Conservation (phyloP, 1,140 invertebrate genomes). For the Cydia amplana region DNA sequence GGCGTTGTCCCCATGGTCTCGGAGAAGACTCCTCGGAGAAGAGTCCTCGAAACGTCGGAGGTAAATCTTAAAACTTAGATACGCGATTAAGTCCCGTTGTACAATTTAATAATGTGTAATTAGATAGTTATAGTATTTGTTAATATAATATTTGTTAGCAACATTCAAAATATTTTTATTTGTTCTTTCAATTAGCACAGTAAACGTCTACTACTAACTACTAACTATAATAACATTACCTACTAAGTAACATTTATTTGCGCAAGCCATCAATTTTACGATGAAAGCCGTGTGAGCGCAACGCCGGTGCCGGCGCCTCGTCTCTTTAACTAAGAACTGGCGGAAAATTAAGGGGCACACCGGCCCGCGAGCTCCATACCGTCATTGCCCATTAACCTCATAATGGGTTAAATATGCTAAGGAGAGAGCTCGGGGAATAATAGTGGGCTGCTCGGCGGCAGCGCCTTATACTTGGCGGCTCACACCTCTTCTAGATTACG, state of each 20-base stretch:
- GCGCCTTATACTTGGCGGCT: conserved; percentile 40
- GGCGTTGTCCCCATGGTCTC: too few relatives aligned
- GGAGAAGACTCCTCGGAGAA: too few relatives aligned
- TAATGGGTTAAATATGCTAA: conserved; percentile 70
- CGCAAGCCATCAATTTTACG: conserved; percentile 42
- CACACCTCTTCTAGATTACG: conserved; percentile 14
- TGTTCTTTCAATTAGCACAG: background rate
- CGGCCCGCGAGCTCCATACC: conserved; percentile 43
- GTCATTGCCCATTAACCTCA: conserved; percentile 64
- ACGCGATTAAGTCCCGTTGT: too few relatives aligned
- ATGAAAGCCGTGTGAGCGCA: conserved; percentile 42
- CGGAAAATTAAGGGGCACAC: conserved; percentile 53
- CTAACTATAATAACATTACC: background rate
- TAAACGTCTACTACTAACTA: background rate
- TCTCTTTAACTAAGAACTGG: conserved; percentile 53
- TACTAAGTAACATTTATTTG: conserved; percentile 31
- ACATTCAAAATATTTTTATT: too few relatives aligned
- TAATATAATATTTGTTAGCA: too few relatives aligned
- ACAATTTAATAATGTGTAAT: too few relatives aligned
- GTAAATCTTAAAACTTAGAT: too few relatives aligned
- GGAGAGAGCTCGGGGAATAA: conserved; percentile 51
- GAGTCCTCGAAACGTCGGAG: too few relatives aligned
- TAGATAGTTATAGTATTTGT: too few relatives aligned
- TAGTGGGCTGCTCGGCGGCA: conserved; percentile 40
- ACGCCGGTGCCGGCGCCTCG: conserved; percentile 29